These are phyloP conservation scores for Dromococcyx pavoninus DNA, from an alignment of 2,797 vertebrate species.

Conservation along the genomic window DNA sequence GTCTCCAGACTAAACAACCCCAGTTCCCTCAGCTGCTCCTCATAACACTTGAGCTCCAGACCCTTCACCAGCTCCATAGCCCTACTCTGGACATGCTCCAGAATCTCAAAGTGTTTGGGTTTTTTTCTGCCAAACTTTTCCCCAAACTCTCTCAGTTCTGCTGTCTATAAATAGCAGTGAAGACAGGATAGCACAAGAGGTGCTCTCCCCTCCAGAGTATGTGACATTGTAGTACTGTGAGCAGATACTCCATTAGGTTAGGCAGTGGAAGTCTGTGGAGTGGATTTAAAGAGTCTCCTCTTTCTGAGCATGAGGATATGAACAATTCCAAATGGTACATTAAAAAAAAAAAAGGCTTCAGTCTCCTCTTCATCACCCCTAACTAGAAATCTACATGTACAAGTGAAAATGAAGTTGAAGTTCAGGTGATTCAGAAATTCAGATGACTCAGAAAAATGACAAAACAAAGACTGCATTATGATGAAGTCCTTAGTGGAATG, in stretches of 20 bases:
- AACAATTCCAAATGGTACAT: background rate
- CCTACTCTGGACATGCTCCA: no score
- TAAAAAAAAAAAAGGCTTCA: background rate
- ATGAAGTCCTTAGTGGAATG: background rate
- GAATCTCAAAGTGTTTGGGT: no score
- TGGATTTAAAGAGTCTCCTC: background rate
- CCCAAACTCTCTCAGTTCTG: background rate
- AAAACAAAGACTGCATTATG: background rate
- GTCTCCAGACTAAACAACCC: no score
- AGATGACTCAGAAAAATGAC: conserved; percentile 46
- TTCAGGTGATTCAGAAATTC: conserved; percentile 56
- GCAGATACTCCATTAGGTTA: background rate
- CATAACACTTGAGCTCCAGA: no score
- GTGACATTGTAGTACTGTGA: fast-evolving
- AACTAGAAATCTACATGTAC: background rate
- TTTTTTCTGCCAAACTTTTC: no score
- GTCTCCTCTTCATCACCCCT: background rate
- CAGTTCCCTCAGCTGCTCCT: no score
- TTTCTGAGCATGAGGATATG: background rate
- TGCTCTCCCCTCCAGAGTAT: background rate
- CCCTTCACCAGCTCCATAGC: no score
- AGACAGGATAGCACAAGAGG: background rate
- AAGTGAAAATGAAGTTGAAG: conserved; percentile 28
- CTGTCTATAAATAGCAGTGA: background rate
- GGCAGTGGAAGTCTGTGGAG: background rate